These are phyloP conservation scores for Orientallactaga bullata DNA, from an alignment of 2,113 vertebrate species.

Conservation along the genomic window DNA sequence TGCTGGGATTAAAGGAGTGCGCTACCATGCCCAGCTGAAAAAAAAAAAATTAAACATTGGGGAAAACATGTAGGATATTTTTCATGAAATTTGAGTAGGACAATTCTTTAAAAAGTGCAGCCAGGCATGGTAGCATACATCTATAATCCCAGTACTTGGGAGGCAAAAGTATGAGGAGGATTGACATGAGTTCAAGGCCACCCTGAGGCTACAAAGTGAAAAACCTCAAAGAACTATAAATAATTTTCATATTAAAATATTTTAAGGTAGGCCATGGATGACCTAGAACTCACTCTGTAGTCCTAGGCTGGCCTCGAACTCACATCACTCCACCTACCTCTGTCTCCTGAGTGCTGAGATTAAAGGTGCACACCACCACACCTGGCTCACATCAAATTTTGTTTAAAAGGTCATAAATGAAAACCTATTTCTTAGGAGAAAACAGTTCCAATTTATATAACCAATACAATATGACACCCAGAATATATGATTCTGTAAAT, in stretches of 20 bases:
- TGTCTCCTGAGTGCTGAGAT: too few species aligned
- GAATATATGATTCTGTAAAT: neutral
- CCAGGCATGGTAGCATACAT: too few species aligned
- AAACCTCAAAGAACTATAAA: neutral
- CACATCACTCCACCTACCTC: too few species aligned
- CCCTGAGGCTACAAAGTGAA: neutral
- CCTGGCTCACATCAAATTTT: constrained; percentile 2
- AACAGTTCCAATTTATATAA: constrained; percentile 32
- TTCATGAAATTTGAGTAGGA: constrained; percentile 8
- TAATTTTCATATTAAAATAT: neutral
- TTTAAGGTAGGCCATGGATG: too few species aligned
- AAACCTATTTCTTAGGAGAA: neutral
- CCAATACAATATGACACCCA: neutral
- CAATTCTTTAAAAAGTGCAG: neutral
- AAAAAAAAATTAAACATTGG: constrained; percentile 13
- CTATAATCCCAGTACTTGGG: too few species aligned
- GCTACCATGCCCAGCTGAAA: too few species aligned
- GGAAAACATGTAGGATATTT: neutral
- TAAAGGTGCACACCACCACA: too few species aligned
- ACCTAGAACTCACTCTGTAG: too few species aligned
- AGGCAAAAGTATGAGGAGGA: too few species aligned
- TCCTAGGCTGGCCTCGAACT: too few species aligned
- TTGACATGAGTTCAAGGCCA: too few species aligned
- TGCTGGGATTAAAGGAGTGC: too few species aligned
- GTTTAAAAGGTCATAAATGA: neutral